phyloP scores from a whole-genome alignment of 1,140 invertebrate genomes.

The Drosophila rhopaloa region DNA sequence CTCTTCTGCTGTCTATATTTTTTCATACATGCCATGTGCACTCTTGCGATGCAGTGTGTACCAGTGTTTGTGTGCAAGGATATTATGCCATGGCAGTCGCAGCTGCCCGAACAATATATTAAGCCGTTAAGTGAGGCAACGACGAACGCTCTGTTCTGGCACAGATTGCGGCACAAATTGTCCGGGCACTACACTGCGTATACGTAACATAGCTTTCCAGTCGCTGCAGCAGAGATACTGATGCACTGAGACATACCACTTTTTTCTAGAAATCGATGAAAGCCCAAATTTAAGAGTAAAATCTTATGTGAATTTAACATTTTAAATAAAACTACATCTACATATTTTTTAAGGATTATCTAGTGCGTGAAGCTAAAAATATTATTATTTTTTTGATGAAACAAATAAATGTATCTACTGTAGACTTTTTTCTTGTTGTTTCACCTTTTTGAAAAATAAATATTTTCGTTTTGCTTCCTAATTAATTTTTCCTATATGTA shows the following conservation, averaged over 20 bases:
- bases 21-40: slow-evolving; percentile 54
- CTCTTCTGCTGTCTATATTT: slow-evolving; percentile 50
- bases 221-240: slow-evolving; percentile 11
- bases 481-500: no score
- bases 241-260: slow-evolving; percentile 5
- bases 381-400: no score
- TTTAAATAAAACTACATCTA: no score
- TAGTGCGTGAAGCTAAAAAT: no score
- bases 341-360: no score
- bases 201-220: slow-evolving; percentile 48
- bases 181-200: slow-evolving; percentile 66
- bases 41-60: slow-evolving; percentile 36
- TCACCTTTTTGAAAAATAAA: no score
- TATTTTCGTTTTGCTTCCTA: no score
- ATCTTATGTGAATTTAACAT: no score
- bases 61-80: slow-evolving; percentile 25
- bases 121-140: slow-evolving; percentile 78
- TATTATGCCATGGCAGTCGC: slow-evolving; percentile 66
- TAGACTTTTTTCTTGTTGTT: no score
- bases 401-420: no score
- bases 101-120: slow-evolving; percentile 80
- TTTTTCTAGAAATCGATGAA: background rate
- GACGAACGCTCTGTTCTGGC: slow-evolving; percentile 47
- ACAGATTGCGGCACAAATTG: slow-evolving; percentile 68
- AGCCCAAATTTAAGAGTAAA: no score